A percentile compares a stretch with the other conserved stretches of the same genome.
phyloP scores from a whole-genome alignment of 2,113 vertebrate species.

The Clarias gariepinus region DNA sequence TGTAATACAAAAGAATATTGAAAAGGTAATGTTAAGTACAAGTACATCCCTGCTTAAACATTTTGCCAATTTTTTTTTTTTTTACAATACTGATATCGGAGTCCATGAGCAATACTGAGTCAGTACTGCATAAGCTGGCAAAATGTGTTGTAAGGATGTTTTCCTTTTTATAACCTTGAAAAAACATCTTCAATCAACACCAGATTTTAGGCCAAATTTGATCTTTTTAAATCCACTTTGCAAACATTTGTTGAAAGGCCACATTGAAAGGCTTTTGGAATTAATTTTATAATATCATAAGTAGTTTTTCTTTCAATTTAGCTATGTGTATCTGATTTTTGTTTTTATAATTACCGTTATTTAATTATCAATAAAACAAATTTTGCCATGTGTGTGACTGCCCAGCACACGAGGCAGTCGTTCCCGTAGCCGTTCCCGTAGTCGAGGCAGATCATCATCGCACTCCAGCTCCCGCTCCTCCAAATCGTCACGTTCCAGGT shows the following conservation, averaged over 20 bases:
- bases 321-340: not conserved
- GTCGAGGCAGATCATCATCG: constrained; percentile 89
- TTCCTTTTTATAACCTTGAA: not conserved
- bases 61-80: not conserved
- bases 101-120: not conserved
- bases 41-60: not conserved
- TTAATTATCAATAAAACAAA: not conserved
- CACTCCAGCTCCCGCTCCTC: constrained; percentile 90
- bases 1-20: not conserved
- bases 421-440: constrained; percentile 89
- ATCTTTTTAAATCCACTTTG: not conserved
- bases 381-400: not conserved
- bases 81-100: not conserved
- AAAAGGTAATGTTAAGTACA: no score
- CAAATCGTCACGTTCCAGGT: constrained; percentile 87
- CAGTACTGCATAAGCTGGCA: not conserved
- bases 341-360: not conserved
- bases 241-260: not conserved
- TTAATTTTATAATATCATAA: not conserved
- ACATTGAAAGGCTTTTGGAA: not conserved
- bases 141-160: not conserved
- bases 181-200: not conserved
- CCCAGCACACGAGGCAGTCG: constrained; percentile 73
- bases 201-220: not conserved
- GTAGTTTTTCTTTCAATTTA: not conserved